phyloP scores from a whole-genome alignment of 2,888 invertebrate genomes.

The Plemyria rubiginata region DNA sequence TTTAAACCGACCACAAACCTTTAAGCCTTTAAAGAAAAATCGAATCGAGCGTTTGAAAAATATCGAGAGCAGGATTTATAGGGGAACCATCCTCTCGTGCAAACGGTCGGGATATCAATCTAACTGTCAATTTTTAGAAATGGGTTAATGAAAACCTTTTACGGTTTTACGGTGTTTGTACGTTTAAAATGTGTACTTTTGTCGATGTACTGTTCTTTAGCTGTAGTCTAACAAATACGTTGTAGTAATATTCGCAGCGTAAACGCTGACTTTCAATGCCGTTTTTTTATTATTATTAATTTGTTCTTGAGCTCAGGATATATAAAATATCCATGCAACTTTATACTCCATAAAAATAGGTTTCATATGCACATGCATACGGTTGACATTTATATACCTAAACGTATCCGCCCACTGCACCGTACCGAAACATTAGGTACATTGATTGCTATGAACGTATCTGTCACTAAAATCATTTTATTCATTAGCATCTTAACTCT shows the following conservation, averaged over 20 bases:
- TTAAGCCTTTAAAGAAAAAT: background rate
- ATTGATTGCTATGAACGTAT: too few species aligned
- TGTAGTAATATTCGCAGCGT: too few species aligned
- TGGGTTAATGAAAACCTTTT: constrained; percentile 34
- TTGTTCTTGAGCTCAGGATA: background rate
- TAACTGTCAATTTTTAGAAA: constrained; percentile 34
- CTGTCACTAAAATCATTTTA: too few species aligned
- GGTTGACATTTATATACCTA: too few species aligned
- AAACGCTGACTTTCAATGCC: too few species aligned
- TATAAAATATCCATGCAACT: background rate
- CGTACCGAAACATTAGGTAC: too few species aligned
- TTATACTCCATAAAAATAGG: background rate
- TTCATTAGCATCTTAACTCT: too few species aligned
- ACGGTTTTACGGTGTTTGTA: constrained; percentile 7
- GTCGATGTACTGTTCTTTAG: background rate
- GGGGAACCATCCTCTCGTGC: constrained; percentile 36
- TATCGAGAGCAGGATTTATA: constrained; percentile 36
- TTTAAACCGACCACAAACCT: background rate
- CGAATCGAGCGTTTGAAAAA: constrained; percentile 34
- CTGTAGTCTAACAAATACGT: too few species aligned
- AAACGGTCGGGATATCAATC: constrained; percentile 38
- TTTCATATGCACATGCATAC: background rate
- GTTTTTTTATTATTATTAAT: background rate
- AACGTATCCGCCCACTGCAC: too few species aligned
- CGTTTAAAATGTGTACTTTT: background rate